phyloP scores from a whole-genome alignment of 1,140 invertebrate species.

The Chironomus striatipennis region DNA sequence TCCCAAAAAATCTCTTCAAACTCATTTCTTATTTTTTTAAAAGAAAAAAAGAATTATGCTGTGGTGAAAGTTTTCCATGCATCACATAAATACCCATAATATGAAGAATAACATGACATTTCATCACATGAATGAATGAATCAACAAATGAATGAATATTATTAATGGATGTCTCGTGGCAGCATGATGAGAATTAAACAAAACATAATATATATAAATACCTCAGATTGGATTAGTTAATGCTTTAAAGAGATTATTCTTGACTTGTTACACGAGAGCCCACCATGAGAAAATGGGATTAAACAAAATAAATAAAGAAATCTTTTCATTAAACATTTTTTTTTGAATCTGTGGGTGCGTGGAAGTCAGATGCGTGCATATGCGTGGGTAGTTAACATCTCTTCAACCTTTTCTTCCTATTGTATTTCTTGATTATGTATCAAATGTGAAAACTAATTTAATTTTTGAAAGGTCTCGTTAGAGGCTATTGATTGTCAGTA shows the following conservation, averaged over 20 bases:
- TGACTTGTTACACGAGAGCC: background rate
- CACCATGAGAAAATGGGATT: background rate
- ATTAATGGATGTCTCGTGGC: background rate
- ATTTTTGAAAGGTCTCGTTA: background rate
- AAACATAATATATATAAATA: background rate
- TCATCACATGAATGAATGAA: background rate
- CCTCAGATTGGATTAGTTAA: background rate
- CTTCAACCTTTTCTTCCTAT: background rate
- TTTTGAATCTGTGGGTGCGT: background rate
- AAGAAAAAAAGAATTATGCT: background rate
- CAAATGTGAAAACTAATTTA: background rate
- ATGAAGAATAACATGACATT: background rate
- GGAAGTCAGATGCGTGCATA: background rate
- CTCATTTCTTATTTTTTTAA: too few relatives aligned
- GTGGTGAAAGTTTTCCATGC: background rate
- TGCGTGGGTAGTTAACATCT: background rate
- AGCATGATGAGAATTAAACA: background rate
- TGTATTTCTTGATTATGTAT: background rate
- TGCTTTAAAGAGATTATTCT: background rate
- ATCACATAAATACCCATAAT: background rate
- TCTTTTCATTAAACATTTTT: background rate
- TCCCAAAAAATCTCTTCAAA: too few relatives aligned
- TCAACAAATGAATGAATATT: background rate
- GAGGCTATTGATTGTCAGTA: too few relatives aligned
- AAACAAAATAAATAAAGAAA: background rate